Conservation (phyloP, 2,888 invertebrate species). For the Limnephilus auricula region DNA sequence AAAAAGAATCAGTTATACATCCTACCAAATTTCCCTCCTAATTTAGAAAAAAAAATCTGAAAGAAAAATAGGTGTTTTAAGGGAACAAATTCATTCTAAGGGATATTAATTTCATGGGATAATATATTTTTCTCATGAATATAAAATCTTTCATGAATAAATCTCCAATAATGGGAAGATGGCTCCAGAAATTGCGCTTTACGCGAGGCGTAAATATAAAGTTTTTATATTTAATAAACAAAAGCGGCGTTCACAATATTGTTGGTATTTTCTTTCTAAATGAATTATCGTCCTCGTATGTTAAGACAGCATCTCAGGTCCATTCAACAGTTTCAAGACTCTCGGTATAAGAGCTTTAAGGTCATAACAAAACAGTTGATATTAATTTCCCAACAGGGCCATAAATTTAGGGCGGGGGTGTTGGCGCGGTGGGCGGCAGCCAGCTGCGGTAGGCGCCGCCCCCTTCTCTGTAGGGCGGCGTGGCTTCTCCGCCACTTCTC, state of each 20-base stretch:
- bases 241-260: slow-evolving; percentile 51
- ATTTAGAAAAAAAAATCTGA: slow-evolving; percentile 13
- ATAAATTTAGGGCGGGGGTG: slow-evolving; percentile 73
- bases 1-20: background rate
- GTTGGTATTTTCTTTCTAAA: slow-evolving; percentile 55
- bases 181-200: slow-evolving; percentile 41
- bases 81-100: slow-evolving; percentile 41
- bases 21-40: background rate
- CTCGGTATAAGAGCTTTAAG: slow-evolving; percentile 64
- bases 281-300: slow-evolving; percentile 65
- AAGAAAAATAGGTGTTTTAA: slow-evolving; percentile 34
- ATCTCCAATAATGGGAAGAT: slow-evolving; percentile 44
- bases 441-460: slow-evolving; percentile 60
- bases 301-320: slow-evolving; percentile 61
- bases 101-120: slow-evolving; percentile 49
- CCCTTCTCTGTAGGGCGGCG: slow-evolving; percentile 28
- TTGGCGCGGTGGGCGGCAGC: slow-evolving; percentile 68
- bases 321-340: slow-evolving; percentile 65
- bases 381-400: slow-evolving; percentile 76
- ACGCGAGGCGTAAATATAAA: slow-evolving; percentile 47
- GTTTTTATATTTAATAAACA: slow-evolving; percentile 58
- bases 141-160: slow-evolving; percentile 54
- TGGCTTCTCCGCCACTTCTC: slow-evolving; percentile 13
- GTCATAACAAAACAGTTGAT: slow-evolving; percentile 71
- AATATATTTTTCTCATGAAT: slow-evolving; percentile 55